Evolutionary conservation across 2,888 invertebrate species (phyloP).

Genomic region (Drosophila nigricruria): DNA sequence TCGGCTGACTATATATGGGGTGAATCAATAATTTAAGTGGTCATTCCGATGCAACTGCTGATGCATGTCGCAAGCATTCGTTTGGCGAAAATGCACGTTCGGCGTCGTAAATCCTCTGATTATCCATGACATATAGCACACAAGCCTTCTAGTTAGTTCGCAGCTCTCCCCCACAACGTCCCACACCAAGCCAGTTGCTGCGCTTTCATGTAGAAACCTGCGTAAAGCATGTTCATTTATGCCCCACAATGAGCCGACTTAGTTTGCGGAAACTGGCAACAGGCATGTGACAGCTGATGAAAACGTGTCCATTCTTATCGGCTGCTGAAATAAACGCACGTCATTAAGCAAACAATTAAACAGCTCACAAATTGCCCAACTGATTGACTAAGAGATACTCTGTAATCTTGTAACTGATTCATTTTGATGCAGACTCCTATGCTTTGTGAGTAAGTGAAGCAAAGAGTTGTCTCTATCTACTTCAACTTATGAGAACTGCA

Average conservation of each 20-base stretch:
- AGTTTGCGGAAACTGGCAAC: slow-evolving; percentile 8
- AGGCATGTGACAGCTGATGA: slow-evolving; percentile 17
- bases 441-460: too few species aligned
- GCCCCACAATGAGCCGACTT: slow-evolving; percentile 1
- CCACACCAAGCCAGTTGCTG: not conserved
- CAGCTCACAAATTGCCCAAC: not conserved
- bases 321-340: slow-evolving; percentile 11
- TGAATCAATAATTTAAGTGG: slow-evolving; percentile 5
- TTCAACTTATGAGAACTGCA: not conserved
- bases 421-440: too few species aligned
- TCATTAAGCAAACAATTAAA: slow-evolving; percentile 10
- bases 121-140: slow-evolving; percentile 5
- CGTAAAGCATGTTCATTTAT: slow-evolving; percentile 11
- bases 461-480: too few species aligned
- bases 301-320: slow-evolving; percentile 13
- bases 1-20: not conserved
- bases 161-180: not conserved
- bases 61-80: slow-evolving; percentile 20
- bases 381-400: not conserved
- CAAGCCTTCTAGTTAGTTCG: not conserved
- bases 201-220: not conserved
- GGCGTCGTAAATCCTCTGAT: slow-evolving; percentile 12
- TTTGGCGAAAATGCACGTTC: slow-evolving; percentile 30
- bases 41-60: slow-evolving; percentile 25
- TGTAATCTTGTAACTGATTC: too few species aligned